A percentile compares a stretch with the other conserved stretches of the same genome.
Evolutionary conservation across 2,888 invertebrate species (phyloP).

Genomic region (Noctua pronuba): DNA sequence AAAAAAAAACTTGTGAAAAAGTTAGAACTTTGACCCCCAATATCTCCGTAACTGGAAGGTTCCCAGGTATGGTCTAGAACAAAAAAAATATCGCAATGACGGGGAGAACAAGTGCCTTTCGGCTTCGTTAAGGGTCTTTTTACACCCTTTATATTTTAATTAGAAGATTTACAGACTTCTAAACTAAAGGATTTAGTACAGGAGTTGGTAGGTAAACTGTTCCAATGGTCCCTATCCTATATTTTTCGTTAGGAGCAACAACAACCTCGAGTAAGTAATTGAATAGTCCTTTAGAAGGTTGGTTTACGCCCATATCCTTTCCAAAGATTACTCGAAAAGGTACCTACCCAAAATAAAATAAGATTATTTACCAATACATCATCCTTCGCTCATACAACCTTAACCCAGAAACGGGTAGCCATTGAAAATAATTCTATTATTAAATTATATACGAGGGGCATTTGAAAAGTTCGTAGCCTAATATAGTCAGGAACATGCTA

Average conservation of each 20-base stretch:
- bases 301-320: neutral
- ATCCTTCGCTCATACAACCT: neutral
- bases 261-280: neutral
- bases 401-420: neutral
- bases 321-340: neutral
- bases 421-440: constrained; percentile 13
- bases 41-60: too few species aligned
- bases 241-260: neutral
- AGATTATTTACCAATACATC: neutral
- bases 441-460: too few species aligned
- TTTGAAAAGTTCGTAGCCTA: too few species aligned
- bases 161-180: neutral
- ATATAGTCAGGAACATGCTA: too few species aligned
- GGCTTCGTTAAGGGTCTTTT: too few species aligned
- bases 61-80: too few species aligned
- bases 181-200: neutral
- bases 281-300: neutral
- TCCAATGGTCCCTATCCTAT: neutral
- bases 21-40: too few species aligned
- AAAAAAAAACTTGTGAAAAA: too few species aligned
- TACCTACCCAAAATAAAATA: neutral
- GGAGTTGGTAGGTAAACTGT: neutral
- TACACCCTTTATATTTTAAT: neutral
- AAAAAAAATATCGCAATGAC: too few species aligned
- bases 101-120: too few species aligned